Conservation (phyloP, 2,888 invertebrate species). For the Spicauda simplicius region DNA sequence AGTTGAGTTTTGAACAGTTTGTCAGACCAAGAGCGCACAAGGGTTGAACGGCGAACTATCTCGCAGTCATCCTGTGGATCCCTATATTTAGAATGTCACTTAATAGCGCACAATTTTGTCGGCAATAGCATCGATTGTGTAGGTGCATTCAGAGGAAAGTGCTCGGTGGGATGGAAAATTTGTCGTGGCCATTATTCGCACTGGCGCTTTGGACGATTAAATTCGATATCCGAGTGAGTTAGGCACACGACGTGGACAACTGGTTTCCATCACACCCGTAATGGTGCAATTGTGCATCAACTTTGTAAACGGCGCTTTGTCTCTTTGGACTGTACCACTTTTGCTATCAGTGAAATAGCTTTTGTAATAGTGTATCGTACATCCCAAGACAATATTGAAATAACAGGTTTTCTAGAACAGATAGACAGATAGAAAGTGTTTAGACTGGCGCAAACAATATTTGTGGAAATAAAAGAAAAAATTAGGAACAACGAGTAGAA, state of each 20-base stretch:
- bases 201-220: constrained; percentile 78
- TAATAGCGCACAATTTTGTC: constrained; percentile 81
- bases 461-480: no score
- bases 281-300: constrained; percentile 37
- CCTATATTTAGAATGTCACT: constrained; percentile 81
- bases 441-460: no score
- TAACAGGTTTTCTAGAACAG: neutral
- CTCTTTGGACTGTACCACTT: constrained; percentile 6
- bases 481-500: no score
- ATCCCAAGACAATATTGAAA: no score
- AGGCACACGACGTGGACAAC: constrained; percentile 48
- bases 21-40: constrained; percentile 46
- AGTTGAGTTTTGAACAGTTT: constrained; percentile 43
- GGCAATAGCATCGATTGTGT: constrained; percentile 79
- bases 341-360: neutral
- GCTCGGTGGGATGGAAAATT: constrained; percentile 81
- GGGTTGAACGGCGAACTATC: constrained; percentile 66
- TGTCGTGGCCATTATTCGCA: constrained; percentile 79
- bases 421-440: no score
- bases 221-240: constrained; percentile 63
- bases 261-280: constrained; percentile 46
- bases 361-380: no score
- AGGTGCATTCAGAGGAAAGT: constrained; percentile 81
- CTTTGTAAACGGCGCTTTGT: constrained; percentile 33
- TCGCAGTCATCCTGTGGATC: constrained; percentile 67